Evolutionary conservation across 2,113 vertebrate species (phyloP), one percentile per base, ranked within the genome.

Genomic region (Ciconia stormi): DNA sequence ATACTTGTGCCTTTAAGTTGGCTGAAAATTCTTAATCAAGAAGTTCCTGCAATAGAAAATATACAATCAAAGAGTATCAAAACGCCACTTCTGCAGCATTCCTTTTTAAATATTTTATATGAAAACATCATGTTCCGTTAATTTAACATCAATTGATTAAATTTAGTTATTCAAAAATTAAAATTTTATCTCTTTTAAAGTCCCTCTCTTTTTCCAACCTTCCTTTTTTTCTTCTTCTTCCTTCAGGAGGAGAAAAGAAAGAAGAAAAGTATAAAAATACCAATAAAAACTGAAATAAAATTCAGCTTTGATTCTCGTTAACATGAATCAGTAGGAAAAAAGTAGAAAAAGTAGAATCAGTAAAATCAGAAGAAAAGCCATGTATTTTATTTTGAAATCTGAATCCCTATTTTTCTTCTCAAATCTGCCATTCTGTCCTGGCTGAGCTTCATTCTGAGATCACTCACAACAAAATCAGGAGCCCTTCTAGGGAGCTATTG

Each of bases 1-100:
- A 94, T 92, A 19, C 52, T 94, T 20, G 4, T 44, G 63, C 76
- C 47, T 88, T 67, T 83, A 78, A 74, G 29, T 78, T 84, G 63
- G 38, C 83, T 87, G 69, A 56, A 89, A 92, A 95, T 67, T 89
- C 89, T 87, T 90, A 62, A 81, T 93, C 53, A 52, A 66, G 20
- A 53, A 26, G 40, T 62, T 85, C 4, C 78, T 73, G 58, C 40
- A 25, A 29, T 16, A 34, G 47, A 71, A 93, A 89, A 87, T 34
- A 21, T 1, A 8, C n/a, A 14, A 19, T 40, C 27, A 38, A n/a
- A 61, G 30, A 55, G 17, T 11, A 23, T 47, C 21, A 34, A 78
- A 77, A 44, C 12, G 7, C 34, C 12, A 5, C 21, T 42, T 69
- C 20, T 82, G 49, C 53, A 73, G 21, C 15, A 3, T 30, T 89